Percentiles rank a stretch among this genome's conserved stretches.
Conservation (phyloP, 2,888 invertebrate species). For the Saturnia pavonia region DNA sequence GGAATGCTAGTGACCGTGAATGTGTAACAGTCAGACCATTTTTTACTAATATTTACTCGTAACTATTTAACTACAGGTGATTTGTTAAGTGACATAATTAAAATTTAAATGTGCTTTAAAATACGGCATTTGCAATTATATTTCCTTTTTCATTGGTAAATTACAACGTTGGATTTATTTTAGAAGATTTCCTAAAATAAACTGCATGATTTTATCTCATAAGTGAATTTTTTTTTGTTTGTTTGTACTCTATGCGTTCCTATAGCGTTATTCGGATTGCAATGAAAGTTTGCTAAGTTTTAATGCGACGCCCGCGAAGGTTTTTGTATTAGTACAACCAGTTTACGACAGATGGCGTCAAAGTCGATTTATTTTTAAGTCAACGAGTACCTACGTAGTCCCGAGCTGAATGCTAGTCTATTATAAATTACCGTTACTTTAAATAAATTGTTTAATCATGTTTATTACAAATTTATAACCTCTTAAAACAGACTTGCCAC, state of each 20-base stretch:
- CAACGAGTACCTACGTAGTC: too few relatives aligned
- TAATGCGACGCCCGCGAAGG: too few relatives aligned
- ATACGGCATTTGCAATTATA: not conserved
- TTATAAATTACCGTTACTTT: not conserved
- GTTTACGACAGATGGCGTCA: too few relatives aligned
- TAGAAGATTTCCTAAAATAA: not conserved
- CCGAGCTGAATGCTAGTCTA: too few relatives aligned
- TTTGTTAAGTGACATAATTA: constrained; percentile 8
- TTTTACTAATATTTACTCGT: constrained; percentile 27
- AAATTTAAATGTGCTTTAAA: not conserved
- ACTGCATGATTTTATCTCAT: too few relatives aligned
- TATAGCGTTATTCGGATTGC: too few relatives aligned
- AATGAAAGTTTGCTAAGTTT: too few relatives aligned
- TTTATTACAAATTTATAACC: not conserved
- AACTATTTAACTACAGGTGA: constrained; percentile 16
- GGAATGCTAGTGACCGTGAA: constrained; percentile 64
- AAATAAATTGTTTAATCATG: not conserved
- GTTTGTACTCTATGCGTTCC: too few relatives aligned
- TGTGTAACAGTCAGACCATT: constrained; percentile 36
- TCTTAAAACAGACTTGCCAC: not conserved
- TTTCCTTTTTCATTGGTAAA: not conserved
- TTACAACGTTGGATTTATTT: not conserved
- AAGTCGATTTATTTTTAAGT: too few relatives aligned
- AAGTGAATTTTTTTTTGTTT: too few relatives aligned
- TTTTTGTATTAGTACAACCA: too few relatives aligned